Percentiles rank a stretch among this genome's conserved stretches.
Evolutionary conservation across 2,113 vertebrate species (phyloP).

Genomic region (Paratilapia polleni): DNA sequence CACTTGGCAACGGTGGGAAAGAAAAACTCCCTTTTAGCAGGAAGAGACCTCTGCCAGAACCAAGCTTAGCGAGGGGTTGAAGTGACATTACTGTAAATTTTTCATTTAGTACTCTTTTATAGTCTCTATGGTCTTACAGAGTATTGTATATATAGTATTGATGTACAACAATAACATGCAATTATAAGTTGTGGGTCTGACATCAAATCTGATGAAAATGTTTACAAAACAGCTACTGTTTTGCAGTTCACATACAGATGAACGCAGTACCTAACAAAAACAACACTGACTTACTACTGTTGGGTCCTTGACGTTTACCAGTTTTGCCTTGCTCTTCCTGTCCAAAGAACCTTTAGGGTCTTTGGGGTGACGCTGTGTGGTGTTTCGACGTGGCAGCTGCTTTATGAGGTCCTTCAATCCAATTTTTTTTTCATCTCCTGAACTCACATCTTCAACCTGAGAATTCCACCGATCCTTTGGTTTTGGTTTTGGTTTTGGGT

Average conservation of each 20-base stretch:
- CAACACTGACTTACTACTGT: conserved; percentile 28
- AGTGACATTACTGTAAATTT: not conserved
- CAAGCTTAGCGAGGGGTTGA: not conserved
- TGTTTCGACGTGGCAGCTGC: conserved; percentile 54
- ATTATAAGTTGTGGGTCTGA: not conserved
- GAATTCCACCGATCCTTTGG: conserved; percentile 51
- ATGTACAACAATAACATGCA: not conserved
- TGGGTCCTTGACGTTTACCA: not conserved
- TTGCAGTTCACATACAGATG: not conserved
- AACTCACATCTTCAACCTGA: conserved; percentile 58
- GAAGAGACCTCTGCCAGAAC: not conserved
- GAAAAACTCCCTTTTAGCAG: too few relatives aligned
- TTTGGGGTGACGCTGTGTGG: not conserved
- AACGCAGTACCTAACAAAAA: not conserved
- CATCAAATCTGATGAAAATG: not conserved
- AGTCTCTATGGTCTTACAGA: not conserved
- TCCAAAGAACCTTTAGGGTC: conserved; percentile 44
- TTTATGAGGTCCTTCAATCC: conserved; percentile 72
- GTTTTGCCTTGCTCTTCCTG: not conserved
- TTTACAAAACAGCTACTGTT: not conserved
- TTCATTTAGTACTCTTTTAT: not conserved
- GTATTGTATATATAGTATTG: not conserved
- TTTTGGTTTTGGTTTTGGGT: conserved; percentile 35
- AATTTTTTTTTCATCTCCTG: conserved; percentile 73
- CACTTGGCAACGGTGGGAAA: too few relatives aligned